Conservation (phyloP, 2,888 invertebrate species). For the Agrotis clavis region DNA sequence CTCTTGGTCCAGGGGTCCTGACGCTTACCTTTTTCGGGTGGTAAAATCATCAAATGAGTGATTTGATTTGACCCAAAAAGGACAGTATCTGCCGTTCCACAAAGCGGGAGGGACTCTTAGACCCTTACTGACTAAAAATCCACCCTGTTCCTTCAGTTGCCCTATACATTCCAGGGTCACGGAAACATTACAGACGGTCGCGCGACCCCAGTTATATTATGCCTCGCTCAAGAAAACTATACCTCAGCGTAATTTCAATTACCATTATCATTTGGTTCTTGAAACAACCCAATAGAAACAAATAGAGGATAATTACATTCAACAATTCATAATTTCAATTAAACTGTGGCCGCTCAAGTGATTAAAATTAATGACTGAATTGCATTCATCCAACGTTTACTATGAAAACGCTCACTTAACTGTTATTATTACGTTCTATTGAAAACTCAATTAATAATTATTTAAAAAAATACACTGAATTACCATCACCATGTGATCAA, state of each 20-base stretch:
- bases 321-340: conserved; percentile 21
- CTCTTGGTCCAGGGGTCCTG: too few relatives aligned
- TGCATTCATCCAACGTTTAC: neutral
- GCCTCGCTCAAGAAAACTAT: neutral
- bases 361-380: conserved; percentile 17
- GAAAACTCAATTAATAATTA: too few relatives aligned
- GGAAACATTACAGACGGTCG: too few relatives aligned
- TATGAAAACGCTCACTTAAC: neutral
- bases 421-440: conserved; percentile 6
- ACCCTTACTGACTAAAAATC: too few relatives aligned
- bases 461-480: too few relatives aligned
- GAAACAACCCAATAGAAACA: neutral
- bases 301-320: conserved; percentile 8
- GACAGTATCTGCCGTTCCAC: too few relatives aligned
- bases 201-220: neutral
- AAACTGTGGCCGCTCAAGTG: neutral
- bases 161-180: too few relatives aligned
- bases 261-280: conserved; percentile 2
- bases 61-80: too few relatives aligned
- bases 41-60: too few relatives aligned
- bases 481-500: neutral
- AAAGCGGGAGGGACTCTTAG: too few relatives aligned
- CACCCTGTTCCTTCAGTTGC: too few relatives aligned
- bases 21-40: too few relatives aligned
- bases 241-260: conserved; percentile 1